Evolutionary conservation across 2,113 vertebrate genomes (phyloP).

Genomic region (Callospermophilus lateralis): DNA sequence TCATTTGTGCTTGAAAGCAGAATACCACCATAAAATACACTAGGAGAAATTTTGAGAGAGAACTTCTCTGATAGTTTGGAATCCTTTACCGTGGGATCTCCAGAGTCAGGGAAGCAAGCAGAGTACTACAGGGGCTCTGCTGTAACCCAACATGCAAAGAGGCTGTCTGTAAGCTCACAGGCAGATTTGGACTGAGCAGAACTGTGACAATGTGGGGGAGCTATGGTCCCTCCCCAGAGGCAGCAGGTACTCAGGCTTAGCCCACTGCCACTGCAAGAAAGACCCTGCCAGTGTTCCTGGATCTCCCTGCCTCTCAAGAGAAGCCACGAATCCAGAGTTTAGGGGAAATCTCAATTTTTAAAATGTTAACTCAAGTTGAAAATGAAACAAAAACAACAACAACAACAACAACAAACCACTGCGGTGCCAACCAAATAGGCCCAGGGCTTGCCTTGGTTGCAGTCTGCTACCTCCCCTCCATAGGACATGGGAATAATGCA

Average conservation of each 20-base stretch:
- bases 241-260: neutral
- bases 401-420: neutral
- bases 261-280: neutral
- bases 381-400: neutral
- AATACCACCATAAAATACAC: neutral
- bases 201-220: neutral
- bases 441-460: neutral
- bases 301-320: neutral
- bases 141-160: neutral
- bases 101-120: neutral
- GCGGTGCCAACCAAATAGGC: neutral
- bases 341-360: neutral
- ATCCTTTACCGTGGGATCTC: neutral
- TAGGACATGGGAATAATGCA: neutral
- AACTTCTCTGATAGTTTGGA: neutral
- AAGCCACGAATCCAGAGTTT: neutral
- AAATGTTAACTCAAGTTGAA: slow-evolving; percentile 8
- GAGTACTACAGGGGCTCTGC: neutral
- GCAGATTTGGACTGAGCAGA: neutral
- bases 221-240: accelerated
- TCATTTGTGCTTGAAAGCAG: neutral
- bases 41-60: neutral
- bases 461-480: neutral
- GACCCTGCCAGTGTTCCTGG: neutral
- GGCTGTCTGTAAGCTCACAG: neutral